A percentile compares a stretch with the other conserved stretches of the same genome.
Conservation (phyloP, 2,113 vertebrate species). For the Stegastes partitus region DNA sequence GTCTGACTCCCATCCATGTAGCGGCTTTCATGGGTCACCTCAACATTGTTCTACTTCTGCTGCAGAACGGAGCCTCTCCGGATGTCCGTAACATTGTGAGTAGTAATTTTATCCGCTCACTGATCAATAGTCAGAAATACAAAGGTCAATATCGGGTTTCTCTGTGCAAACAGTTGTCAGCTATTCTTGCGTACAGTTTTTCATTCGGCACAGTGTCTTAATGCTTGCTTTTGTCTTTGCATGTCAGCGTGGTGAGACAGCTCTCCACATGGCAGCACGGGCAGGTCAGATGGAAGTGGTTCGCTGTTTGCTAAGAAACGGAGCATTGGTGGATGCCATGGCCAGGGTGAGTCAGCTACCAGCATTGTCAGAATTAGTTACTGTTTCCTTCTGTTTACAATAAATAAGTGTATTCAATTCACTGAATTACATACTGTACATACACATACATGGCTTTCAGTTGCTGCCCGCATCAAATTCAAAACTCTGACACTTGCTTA, state of each 20-base stretch:
- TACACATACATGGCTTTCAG: not conserved
- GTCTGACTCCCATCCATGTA: constrained; percentile 98
- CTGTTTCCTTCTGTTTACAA: constrained; percentile 75
- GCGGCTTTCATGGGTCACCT: constrained; percentile 99
- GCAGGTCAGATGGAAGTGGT: constrained; percentile 99
- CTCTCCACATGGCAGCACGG: constrained; percentile 96
- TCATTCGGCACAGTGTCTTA: not conserved
- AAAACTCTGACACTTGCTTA: no score
- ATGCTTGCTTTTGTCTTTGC: constrained; percentile 36
- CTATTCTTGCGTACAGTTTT: not conserved
- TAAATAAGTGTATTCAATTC: constrained; percentile 16
- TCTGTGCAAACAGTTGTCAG: not conserved
- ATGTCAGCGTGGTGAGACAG: constrained; percentile 93
- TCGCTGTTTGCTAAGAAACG: constrained; percentile 95
- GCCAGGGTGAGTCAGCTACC: constrained; percentile 89
- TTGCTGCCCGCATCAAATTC: no score
- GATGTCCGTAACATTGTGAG: constrained; percentile 99
- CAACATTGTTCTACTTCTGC: constrained; percentile 97
- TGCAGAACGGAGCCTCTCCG: constrained; percentile 98
- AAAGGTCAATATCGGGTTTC: not conserved
- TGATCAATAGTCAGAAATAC: not conserved
- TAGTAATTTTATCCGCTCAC: constrained; percentile 53
- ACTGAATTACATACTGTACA: not conserved
- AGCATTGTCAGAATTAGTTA: constrained; percentile 49
- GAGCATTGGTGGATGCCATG: constrained; percentile 94